Evolutionary conservation across 1,140 invertebrate species (phyloP).

Genomic region (Drosophila serrata): DNA sequence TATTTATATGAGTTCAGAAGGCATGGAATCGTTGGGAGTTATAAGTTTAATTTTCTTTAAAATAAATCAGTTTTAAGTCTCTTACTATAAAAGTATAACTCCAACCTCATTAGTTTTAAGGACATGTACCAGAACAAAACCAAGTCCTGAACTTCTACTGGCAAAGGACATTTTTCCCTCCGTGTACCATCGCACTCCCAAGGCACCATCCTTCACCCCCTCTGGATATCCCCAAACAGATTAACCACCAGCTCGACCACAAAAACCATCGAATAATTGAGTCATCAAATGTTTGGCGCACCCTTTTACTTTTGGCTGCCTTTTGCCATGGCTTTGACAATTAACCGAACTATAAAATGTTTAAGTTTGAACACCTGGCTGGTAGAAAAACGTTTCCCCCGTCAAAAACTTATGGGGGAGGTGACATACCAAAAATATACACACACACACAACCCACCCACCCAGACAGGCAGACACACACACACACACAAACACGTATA

Average conservation of each 20-base stretch:
- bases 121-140: background rate
- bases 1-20: background rate
- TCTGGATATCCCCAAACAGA: background rate
- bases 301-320: conserved; percentile 51
- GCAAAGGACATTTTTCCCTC: background rate
- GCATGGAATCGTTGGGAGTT: background rate
- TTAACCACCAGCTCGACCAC: conserved; percentile 51
- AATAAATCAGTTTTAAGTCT: background rate
- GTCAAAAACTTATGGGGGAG: conserved; percentile 4
- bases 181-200: background rate
- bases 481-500: conserved; percentile 24
- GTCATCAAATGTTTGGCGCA: conserved; percentile 77
- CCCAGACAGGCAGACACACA: conserved; percentile 15
- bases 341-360: conserved; percentile 84
- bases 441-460: conserved; percentile 2
- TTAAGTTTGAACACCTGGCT: conserved; percentile 79
- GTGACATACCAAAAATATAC: conserved; percentile 50
- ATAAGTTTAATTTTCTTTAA: background rate
- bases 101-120: background rate
- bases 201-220: background rate
- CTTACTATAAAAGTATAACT: background rate
- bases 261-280: conserved; percentile 81
- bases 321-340: conserved; percentile 67
- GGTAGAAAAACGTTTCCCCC: conserved; percentile 44
- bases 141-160: background rate